Conservation (phyloP, 2,113 vertebrate species). For the Baryphthengus martii region DNA sequence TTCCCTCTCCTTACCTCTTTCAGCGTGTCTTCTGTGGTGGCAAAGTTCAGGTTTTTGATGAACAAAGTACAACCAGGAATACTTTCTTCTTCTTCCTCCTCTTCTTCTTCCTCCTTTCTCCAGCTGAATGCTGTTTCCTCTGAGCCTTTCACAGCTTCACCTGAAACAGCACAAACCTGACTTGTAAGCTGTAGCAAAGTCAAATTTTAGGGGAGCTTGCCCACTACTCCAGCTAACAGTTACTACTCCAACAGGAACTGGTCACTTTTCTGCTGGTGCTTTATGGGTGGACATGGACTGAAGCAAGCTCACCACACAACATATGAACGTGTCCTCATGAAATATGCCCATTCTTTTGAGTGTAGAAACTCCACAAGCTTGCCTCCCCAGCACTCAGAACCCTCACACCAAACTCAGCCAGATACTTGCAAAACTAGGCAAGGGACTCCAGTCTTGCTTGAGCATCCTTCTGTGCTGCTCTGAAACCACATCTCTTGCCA, state of each 20-base stretch:
- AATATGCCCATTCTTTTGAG: neutral
- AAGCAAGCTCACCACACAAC: neutral
- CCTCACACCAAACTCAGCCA: neutral
- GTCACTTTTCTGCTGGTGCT: neutral
- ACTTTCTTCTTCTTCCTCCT: constrained; percentile 68
- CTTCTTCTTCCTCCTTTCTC: neutral
- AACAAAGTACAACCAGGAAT: constrained; percentile 90
- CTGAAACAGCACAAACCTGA: neutral
- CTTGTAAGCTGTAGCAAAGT: neutral
- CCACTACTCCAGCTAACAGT: neutral
- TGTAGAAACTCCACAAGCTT: neutral
- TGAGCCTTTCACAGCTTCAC: neutral
- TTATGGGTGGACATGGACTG: too few relatives aligned
- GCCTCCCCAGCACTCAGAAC: neutral
- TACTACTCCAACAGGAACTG: neutral
- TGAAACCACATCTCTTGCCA: neutral
- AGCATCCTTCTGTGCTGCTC: neutral
- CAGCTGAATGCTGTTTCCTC: neutral
- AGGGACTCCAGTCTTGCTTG: neutral
- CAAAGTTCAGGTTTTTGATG: constrained; percentile 93
- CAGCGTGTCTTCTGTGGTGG: constrained; percentile 85
- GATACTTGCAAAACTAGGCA: neutral
- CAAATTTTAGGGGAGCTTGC: neutral
- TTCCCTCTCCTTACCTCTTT: constrained; percentile 29
- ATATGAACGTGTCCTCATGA: neutral